Evolutionary conservation across 2,113 vertebrate species (phyloP), one percentile per base, ranked within the genome.

Genomic region (Colaptes auratus): DNA sequence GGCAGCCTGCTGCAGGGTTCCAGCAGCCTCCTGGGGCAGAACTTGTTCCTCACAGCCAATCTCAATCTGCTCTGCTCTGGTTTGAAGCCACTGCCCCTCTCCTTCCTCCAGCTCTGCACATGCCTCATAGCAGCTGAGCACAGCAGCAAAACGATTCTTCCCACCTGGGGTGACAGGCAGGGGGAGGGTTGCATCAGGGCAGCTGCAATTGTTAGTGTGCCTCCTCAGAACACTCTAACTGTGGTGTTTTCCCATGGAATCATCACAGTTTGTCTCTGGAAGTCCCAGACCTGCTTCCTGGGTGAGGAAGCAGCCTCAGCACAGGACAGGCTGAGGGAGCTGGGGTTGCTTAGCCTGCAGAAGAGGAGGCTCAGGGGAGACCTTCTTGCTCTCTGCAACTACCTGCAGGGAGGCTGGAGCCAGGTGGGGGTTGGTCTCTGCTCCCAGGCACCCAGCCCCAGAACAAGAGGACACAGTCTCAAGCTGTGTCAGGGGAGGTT

Each of bases 171-270:
- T 3, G 23, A 56, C 73, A 83, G 55, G 2, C 2, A 42, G 24
- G 24, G 24, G 66, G 23, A 59, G 33, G 60, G 15, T 2, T 30
- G 52, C 52, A 74, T 6, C 10, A 56, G 58, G 63, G 66, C 52
- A 67, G n/a, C 65, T 63, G 71, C 60, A 85, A 48, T 31, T 25
- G 2, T n/a, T 33, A 17, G 33, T n/a, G 61, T 61, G 18, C n/a
- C n/a, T 8, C 21, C 23, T 1, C 0, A 35, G 31, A 81, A 31
- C 0, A 3, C 24, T 35, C n/a, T 30, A 64, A 31, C 39, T 39
- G n/a, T 39, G 39, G 39, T 39, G 8, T 39, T 3, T 0, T 53
- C 46, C 3, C 5, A 3, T 4, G n/a, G 36, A 83, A 60, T 3
- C 2, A 2, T 4, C 0, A 2, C 6, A 28, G 65, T n/a, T 5